Evolutionary conservation across 2,888 invertebrate genomes (phyloP).

Genomic region (Machimus rusticus): DNA sequence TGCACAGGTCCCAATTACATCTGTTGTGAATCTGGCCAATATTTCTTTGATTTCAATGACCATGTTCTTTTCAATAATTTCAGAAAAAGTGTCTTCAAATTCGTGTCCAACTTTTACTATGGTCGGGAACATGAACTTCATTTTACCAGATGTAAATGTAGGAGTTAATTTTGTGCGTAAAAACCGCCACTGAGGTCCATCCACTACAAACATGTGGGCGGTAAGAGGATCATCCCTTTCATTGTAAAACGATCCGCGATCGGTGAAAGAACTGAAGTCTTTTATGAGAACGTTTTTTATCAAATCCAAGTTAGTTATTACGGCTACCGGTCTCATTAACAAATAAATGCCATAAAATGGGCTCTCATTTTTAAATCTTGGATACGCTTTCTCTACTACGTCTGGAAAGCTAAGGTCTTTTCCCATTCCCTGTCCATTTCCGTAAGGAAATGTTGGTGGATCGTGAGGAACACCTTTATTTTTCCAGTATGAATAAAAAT

Average conservation of each 20-base stretch:
- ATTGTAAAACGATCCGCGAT: conserved; percentile 52
- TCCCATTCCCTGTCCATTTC: conserved; percentile 50
- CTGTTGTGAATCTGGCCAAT: conserved; percentile 63
- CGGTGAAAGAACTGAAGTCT: conserved; percentile 54
- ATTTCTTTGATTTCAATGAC: conserved; percentile 61
- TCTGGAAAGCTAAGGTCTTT: conserved; percentile 11
- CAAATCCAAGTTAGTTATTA: conserved; percentile 51
- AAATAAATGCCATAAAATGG: conserved; percentile 46
- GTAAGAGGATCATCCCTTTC: conserved; percentile 53
- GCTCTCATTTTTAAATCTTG: conserved; percentile 36
- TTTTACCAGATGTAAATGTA: conserved; percentile 62
- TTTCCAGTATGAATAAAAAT: conserved; percentile 50
- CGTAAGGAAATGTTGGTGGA: conserved; percentile 50
- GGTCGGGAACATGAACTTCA: conserved; percentile 59
- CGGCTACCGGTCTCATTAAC: conserved; percentile 41
- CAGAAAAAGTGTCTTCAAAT: neutral
- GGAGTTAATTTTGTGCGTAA: conserved; percentile 59
- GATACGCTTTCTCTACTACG: conserved; percentile 28
- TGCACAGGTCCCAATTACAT: conserved; percentile 64
- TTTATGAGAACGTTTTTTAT: conserved; percentile 53
- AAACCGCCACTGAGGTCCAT: conserved; percentile 59
- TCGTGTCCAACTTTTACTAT: conserved; percentile 52
- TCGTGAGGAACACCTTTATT: conserved; percentile 52
- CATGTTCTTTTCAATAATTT: neutral
- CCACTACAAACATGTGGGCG: conserved; percentile 52